A percentile compares a stretch with the other conserved stretches of the same genome.
phyloP scores from a whole-genome alignment of 1,140 invertebrate species.

The Platyscapa corneri region DNA sequence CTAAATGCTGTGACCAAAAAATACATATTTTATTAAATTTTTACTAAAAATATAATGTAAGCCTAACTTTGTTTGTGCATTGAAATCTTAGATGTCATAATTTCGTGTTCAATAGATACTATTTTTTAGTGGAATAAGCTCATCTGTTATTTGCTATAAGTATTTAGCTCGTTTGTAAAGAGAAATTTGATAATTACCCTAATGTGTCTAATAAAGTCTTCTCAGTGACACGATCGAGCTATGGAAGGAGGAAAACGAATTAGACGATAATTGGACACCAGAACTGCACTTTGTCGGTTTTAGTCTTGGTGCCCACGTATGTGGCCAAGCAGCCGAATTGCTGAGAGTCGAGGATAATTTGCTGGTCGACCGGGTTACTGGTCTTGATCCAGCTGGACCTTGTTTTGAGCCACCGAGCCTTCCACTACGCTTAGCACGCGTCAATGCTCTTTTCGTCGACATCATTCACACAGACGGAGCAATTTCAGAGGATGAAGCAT shows the following conservation, averaged over 20 bases:
- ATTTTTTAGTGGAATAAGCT: too few relatives aligned
- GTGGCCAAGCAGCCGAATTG: slow-evolving; percentile 15
- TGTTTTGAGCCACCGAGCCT: slow-evolving; percentile 75
- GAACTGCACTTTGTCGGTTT: slow-evolving; percentile 12
- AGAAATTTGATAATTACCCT: too few relatives aligned
- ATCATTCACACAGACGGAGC: slow-evolving; percentile 78
- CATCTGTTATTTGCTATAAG: background rate
- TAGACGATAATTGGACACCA: background rate
- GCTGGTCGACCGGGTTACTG: slow-evolving; percentile 69
- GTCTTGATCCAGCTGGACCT: slow-evolving; percentile 80
- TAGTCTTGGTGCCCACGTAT: slow-evolving; percentile 33
- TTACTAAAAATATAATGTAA: too few relatives aligned
- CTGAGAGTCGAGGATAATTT: background rate
- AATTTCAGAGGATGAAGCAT: background rate
- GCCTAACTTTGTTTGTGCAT: too few relatives aligned
- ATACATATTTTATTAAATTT: background rate
- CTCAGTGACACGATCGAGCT: background rate
- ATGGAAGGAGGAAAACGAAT: background rate
- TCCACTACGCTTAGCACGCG: slow-evolving; percentile 74
- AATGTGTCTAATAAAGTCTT: background rate
- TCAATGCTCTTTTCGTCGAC: slow-evolving; percentile 80
- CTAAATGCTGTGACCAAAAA: too few relatives aligned
- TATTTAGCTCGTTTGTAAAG: too few relatives aligned
- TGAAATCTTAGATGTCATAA: too few relatives aligned
- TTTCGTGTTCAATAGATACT: too few relatives aligned